Percentiles rank a stretch among this genome's conserved stretches.
phyloP scores from a whole-genome alignment of 1,140 invertebrate species.

The Paraescarpia echinospica region DNA sequence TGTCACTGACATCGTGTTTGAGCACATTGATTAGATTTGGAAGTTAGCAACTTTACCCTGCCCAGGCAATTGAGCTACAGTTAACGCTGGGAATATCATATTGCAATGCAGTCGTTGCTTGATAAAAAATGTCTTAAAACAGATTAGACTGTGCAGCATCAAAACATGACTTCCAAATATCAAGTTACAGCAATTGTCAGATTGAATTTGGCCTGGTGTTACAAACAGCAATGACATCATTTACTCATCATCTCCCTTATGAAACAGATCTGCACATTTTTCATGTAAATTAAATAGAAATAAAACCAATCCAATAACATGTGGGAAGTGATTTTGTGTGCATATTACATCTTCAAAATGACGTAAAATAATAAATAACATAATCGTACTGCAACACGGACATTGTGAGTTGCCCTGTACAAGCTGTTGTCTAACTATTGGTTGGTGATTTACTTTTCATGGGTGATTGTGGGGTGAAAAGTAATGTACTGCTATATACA shows the following conservation, averaged over 20 bases:
- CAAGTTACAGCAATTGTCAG: not conserved
- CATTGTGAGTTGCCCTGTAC: not conserved
- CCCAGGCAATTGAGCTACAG: too few species aligned
- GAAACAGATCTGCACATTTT: not conserved
- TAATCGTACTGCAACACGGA: not conserved
- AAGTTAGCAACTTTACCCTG: too few species aligned
- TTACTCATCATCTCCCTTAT: too few species aligned
- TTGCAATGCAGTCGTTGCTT: too few species aligned
- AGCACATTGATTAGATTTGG: too few species aligned
- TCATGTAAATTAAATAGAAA: not conserved
- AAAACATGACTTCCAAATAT: not conserved
- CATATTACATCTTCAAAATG: not conserved
- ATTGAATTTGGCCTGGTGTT: not conserved
- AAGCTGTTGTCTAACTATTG: not conserved
- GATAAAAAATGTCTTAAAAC: not conserved
- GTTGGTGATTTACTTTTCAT: not conserved
- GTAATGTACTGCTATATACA: not conserved
- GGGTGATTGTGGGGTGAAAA: not conserved
- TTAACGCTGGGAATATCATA: too few species aligned
- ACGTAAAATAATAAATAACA: too few species aligned
- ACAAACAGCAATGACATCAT: not conserved
- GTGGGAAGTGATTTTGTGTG: not conserved
- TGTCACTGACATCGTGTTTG: too few species aligned
- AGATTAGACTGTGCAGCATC: not conserved
- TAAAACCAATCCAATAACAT: not conserved